Base-by-base conservation (phyloP, 2,797 vertebrate species). In the Etheostoma perlongum region DNA sequence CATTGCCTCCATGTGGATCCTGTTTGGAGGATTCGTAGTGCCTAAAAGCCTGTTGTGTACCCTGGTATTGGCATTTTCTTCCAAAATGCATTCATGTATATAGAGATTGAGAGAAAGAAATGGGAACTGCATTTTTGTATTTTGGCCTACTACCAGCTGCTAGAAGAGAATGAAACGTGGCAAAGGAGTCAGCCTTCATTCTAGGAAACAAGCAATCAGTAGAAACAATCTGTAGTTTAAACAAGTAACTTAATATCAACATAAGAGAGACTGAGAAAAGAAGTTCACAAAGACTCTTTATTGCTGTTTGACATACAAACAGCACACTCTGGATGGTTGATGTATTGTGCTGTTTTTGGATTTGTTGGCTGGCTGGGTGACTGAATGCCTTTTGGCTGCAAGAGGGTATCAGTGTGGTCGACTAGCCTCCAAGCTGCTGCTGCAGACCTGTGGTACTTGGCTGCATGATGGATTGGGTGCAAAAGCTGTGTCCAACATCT, bases 1-100 rank as follows among this genome's bases (percentile, higher is more conserved):
- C 89, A 99, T 99, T 52, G 97, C 97, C 46, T 99, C 98, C 16
- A 99, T 99, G 97, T 99, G 98, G 98, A 98, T 99, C 92, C 96
- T 99, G 57, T 99, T 99, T 46, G 98, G 97, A 69, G 98, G 97
- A 68, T 99, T 98, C 2, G 98, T 99, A 14, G 97, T 97, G 78
- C 95, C 96, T 86, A 88, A 23, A 23, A 23, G 21, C 21, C 21
- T 23, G 21, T 23, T 23, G 21, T 23, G 21, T 23, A 23, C 21
- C 21, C 21, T 23, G 21, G 21, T 23, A 23, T 23, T 23, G 21
- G 1, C 21, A 23, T 23, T 23, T 23, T 23, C 21, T 23, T 23
- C 21, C 21, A 23, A 23, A 23, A 23, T 23, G 21, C 21, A 23
- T 23, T 23, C 27, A 4, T 4, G 27, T 27, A 4, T 12, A 27